These are phyloP conservation scores for Plebejus melissa DNA, from an alignment of 2,888 invertebrate species.

Conservation along the genomic window DNA sequence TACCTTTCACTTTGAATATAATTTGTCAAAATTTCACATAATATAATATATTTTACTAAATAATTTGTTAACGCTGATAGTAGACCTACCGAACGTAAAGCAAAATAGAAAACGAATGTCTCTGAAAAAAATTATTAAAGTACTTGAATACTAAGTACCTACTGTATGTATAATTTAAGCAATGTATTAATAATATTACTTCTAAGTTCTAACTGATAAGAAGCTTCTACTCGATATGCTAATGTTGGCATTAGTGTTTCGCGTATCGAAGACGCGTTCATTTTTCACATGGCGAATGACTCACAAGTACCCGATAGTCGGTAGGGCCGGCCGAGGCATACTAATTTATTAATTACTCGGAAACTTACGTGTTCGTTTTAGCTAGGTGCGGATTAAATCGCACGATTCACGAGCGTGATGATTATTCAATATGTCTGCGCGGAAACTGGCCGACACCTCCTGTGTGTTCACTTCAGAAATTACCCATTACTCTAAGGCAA, in stretches of 20 bases:
- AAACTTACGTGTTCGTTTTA: conserved; percentile 37
- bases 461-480: neutral
- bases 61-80: neutral
- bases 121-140: neutral
- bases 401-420: conserved; percentile 41
- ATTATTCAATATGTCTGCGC: conserved; percentile 36
- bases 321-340: conserved; percentile 36
- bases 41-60: neutral
- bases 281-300: conserved; percentile 31
- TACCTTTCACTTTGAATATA: neutral
- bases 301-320: conserved; percentile 33
- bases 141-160: neutral
- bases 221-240: neutral
- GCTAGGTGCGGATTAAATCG: conserved; percentile 31
- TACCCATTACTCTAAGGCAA: neutral
- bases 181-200: neutral
- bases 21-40: neutral
- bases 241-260: conserved; percentile 19
- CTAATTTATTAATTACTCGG: conserved; percentile 40
- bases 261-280: conserved; percentile 19
- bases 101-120: neutral
- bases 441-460: conserved; percentile 34
- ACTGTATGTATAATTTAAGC: too few species aligned
- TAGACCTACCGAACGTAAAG: too few species aligned
- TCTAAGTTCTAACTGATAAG: neutral